Evolutionary conservation across 1,140 invertebrate genomes (phyloP).

Genomic region (Portunus trituberculatus): DNA sequence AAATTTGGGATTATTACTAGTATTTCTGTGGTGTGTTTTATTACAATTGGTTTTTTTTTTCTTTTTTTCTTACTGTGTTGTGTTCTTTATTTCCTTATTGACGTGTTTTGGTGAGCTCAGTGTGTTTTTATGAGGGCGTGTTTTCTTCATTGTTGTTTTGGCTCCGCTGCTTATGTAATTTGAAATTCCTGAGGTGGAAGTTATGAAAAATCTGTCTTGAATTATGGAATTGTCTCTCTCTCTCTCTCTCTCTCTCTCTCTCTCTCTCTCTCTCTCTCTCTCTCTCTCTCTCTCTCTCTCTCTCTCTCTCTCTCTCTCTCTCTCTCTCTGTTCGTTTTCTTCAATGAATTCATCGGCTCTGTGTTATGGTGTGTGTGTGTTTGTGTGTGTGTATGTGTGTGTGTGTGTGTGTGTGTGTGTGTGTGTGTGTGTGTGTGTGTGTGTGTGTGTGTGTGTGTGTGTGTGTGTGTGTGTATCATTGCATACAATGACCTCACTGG

Average conservation of each 20-base stretch:
- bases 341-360: too few species aligned
- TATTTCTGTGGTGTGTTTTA: too few species aligned
- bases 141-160: not conserved
- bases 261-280: slow-evolving; percentile 18
- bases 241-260: slow-evolving; percentile 20
- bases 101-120: not conserved
- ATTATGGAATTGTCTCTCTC: not conserved
- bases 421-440: slow-evolving; percentile 20
- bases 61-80: not conserved
- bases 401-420: not conserved
- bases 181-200: not conserved
- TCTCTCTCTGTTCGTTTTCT: not conserved
- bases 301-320: not conserved
- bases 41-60: not conserved
- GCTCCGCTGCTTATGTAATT: not conserved
- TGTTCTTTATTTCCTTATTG: not conserved
- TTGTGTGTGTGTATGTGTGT: too few species aligned
- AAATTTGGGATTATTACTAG: too few species aligned
- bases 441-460: slow-evolving; percentile 20
- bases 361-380: too few species aligned
- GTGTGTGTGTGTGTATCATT: slow-evolving; percentile 2
- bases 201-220: too few species aligned
- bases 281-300: slow-evolving; percentile 20
- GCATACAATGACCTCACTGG: not conserved
- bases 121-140: not conserved